Conservation (phyloP, 2,888 invertebrate species). For the Holacanthella duospinosa region DNA sequence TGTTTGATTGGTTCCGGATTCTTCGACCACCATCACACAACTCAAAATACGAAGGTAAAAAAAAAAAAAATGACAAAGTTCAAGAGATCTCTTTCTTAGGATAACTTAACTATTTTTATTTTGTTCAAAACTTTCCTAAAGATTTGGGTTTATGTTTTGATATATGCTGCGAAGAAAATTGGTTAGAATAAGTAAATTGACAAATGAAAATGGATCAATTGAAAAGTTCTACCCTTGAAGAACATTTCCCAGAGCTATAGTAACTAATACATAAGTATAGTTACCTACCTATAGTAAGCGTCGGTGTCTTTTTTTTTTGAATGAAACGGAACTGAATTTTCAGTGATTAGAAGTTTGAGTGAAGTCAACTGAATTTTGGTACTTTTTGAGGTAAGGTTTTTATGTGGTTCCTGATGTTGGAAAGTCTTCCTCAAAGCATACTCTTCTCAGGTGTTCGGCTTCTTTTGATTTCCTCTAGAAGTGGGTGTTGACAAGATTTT, state of each 20-base stretch:
- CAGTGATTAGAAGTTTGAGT: not conserved
- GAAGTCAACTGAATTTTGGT: not conserved
- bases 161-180: conserved; percentile 14
- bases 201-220: conserved; percentile 35
- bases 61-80: not conserved
- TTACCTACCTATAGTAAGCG: no score
- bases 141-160: not conserved
- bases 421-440: not conserved
- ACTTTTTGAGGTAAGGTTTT: not conserved
- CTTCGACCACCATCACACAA: conserved; percentile 2
- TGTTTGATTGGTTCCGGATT: not conserved
- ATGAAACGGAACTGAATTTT: not conserved
- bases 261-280: not conserved
- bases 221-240: not conserved
- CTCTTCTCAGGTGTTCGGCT: not conserved
- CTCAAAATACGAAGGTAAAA: conserved; percentile 3
- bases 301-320: not conserved
- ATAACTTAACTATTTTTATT: not conserved
- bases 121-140: not conserved
- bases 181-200: conserved; percentile 16
- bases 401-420: not conserved
- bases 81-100: not conserved
- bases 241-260: not conserved
- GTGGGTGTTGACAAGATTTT: conserved; percentile 3
- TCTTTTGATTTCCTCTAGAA: not conserved